A percentile compares a stretch with the other conserved stretches of the same genome.
phyloP scores from a whole-genome alignment of 2,888 invertebrate genomes.

The Eulithis testata region DNA sequence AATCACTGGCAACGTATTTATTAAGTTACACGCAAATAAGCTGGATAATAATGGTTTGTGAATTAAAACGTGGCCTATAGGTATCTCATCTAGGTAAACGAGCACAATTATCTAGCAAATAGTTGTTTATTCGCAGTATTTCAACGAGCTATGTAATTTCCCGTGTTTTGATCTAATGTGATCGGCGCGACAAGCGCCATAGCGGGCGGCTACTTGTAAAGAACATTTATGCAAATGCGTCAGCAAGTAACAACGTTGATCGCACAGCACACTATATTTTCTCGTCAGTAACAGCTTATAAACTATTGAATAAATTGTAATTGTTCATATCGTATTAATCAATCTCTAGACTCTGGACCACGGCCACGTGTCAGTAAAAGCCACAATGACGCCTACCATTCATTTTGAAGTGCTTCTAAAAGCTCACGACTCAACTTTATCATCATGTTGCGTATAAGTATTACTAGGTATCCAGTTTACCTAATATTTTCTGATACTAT shows the following conservation, averaged over 20 bases:
- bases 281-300: constrained; percentile 55
- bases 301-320: constrained; percentile 76
- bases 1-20: constrained; percentile 8
- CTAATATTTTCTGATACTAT: too few relatives aligned
- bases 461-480: too few relatives aligned
- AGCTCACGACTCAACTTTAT: too few relatives aligned
- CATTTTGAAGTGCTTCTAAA: too few relatives aligned
- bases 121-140: constrained; percentile 73
- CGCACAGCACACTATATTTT: constrained; percentile 55
- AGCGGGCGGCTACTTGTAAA: constrained; percentile 71
- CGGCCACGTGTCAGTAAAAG: constrained; percentile 41
- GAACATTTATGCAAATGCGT: constrained; percentile 76
- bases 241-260: constrained; percentile 57
- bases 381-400: not conserved
- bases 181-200: constrained; percentile 77
- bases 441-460: too few relatives aligned
- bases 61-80: constrained; percentile 56
- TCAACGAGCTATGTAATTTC: constrained; percentile 76
- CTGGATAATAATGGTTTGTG: constrained; percentile 27
- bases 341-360: constrained; percentile 56
- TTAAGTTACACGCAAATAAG: constrained; percentile 18
- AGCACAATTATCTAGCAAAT: constrained; percentile 73
- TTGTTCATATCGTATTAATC: constrained; percentile 68
- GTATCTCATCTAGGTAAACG: constrained; percentile 63
- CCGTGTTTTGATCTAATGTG: constrained; percentile 72